Conservation (phyloP, 2,888 invertebrate species). For the Tetropium fuscum region DNA sequence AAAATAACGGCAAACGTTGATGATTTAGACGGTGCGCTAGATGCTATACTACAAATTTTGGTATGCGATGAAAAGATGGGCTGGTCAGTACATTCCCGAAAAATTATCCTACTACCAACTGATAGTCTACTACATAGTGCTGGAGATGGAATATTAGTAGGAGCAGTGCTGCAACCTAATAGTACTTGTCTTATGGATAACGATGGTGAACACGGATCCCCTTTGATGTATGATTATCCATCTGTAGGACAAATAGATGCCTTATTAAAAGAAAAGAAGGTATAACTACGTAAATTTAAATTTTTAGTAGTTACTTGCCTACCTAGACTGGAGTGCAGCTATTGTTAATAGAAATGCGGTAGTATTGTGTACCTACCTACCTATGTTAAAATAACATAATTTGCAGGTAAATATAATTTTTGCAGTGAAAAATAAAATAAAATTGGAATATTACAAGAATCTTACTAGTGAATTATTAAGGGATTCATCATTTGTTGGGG, state of each 20-base stretch:
- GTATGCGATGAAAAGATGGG: constrained; percentile 75
- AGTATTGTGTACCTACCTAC: neutral
- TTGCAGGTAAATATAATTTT: constrained; percentile 85
- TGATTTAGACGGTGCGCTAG: constrained; percentile 79
- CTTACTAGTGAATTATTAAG: constrained; percentile 75
- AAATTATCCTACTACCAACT: constrained; percentile 52
- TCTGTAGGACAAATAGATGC: constrained; percentile 64
- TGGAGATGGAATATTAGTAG: constrained; percentile 81
- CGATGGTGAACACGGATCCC: constrained; percentile 68
- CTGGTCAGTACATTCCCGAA: constrained; percentile 79
- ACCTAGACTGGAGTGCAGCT: no score
- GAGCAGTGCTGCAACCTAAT: constrained; percentile 53
- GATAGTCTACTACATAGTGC: constrained; percentile 69
- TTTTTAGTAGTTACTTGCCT: no score
- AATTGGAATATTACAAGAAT: constrained; percentile 73
- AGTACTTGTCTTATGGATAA: constrained; percentile 44
- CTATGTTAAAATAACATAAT: neutral
- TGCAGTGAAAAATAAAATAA: constrained; percentile 80
- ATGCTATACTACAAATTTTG: constrained; percentile 85
- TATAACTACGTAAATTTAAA: constrained; percentile 20
- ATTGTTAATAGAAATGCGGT: neutral
- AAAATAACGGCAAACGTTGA: constrained; percentile 52
- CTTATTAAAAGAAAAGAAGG: constrained; percentile 53
- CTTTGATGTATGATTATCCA: constrained; percentile 79
- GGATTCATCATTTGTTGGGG: constrained; percentile 82